Percentiles rank a stretch among this genome's conserved stretches.
Evolutionary conservation across 92 coral and sea anemone species (phyloP).

Genomic region (Bergia sp.): DNA sequence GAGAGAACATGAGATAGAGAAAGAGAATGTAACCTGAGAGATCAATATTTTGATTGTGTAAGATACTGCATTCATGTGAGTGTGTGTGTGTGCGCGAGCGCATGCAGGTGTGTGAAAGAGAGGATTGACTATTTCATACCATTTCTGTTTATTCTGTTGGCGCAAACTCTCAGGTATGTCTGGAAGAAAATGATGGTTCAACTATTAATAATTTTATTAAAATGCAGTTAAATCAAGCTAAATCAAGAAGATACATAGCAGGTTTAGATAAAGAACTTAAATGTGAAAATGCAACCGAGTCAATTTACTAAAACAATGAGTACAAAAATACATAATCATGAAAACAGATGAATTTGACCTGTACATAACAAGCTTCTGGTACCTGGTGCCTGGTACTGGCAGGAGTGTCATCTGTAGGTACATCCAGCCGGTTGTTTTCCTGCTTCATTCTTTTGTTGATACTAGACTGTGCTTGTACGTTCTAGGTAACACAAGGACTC

Average conservation of each 20-base stretch:
- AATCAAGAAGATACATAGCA: background rate
- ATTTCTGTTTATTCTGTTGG: constrained; percentile 89
- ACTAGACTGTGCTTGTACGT: constrained; percentile 34
- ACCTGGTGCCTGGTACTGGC: constrained; percentile 92
- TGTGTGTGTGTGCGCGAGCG: background rate
- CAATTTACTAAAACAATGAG: too few relatives aligned
- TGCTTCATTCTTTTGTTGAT: constrained; percentile 63
- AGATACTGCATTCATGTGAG: background rate
- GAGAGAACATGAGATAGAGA: too few relatives aligned
- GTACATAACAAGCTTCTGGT: too few relatives aligned
- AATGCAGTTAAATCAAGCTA: background rate
- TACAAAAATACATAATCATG: too few relatives aligned
- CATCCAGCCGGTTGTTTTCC: constrained; percentile 47
- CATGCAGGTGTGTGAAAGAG: background rate
- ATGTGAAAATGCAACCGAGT: too few relatives aligned
- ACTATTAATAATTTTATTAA: background rate
- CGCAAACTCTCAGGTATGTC: constrained; percentile 91
- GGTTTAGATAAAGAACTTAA: background rate
- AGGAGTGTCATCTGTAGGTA: constrained; percentile 84
- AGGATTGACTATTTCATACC: constrained; percentile 46
- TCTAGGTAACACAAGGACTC: background rate
- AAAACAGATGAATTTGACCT: too few relatives aligned
- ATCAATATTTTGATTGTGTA: background rate
- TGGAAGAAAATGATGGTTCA: constrained; percentile 12
- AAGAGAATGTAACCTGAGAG: too few relatives aligned